Conservation (phyloP, 2,797 vertebrate genomes). For the Agapornis canus region DNA sequence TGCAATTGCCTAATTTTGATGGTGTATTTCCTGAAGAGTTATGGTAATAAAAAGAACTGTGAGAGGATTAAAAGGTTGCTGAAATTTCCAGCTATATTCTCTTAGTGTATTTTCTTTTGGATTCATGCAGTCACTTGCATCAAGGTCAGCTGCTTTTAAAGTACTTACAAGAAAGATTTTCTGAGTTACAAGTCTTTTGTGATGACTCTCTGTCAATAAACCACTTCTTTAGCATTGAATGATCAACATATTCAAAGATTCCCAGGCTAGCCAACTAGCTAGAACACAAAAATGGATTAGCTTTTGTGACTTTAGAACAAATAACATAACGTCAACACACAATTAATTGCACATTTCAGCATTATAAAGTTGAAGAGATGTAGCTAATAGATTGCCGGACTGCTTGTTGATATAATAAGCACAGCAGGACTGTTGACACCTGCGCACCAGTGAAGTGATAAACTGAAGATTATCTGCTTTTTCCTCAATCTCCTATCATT, state of each 20-base stretch:
- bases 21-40: conserved; percentile 35
- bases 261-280: neutral
- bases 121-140: neutral
- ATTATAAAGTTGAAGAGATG: neutral
- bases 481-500: neutral
- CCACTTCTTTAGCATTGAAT: conserved; percentile 24
- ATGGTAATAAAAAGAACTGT: conserved; percentile 15
- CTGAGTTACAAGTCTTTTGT: conserved; percentile 29
- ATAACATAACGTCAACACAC: neutral
- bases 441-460: neutral
- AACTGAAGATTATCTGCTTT: conserved; percentile 22
- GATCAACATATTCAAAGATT: conserved; percentile 11
- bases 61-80: conserved; percentile 26
- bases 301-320: conserved; percentile 26
- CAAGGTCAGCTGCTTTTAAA: conserved; percentile 34
- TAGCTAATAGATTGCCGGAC: neutral
- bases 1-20: neutral
- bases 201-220: conserved; percentile 22
- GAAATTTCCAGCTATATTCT: conserved; percentile 41
- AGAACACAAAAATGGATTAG: neutral
- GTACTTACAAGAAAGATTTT: conserved; percentile 14
- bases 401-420: neutral
- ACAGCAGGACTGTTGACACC: neutral
- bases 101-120: conserved; percentile 27
- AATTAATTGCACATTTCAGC: conserved; percentile 10